Conservation (phyloP, 2,113 vertebrate species). For the Takifugu flavidus region DNA sequence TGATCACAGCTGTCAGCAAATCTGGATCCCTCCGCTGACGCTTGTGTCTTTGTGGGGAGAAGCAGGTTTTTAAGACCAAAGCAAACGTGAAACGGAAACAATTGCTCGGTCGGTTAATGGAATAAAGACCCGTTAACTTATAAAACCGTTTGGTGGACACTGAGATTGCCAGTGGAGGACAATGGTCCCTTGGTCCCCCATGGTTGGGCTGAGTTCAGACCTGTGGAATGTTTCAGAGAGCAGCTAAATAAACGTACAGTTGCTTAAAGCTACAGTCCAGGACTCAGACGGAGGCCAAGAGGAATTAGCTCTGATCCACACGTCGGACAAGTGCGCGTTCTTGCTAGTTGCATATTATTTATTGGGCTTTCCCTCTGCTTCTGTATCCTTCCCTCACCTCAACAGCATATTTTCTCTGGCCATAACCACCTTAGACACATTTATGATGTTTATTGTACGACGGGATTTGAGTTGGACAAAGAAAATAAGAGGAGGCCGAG, state of each 20-base stretch:
- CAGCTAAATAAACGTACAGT: slow-evolving; percentile 42
- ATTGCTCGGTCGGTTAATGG: slow-evolving; percentile 21
- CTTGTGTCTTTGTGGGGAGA: slow-evolving; percentile 81
- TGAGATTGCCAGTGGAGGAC: slow-evolving; percentile 9
- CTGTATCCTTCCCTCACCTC: slow-evolving; percentile 19
- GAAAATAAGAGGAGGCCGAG: slow-evolving; percentile 60
- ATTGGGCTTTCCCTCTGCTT: slow-evolving; percentile 1
- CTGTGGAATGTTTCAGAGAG: slow-evolving; percentile 53
- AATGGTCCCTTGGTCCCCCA: slow-evolving; percentile 37
- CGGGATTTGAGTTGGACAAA: slow-evolving; percentile 56
- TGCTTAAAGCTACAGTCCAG: slow-evolving; percentile 44
- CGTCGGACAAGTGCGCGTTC: slow-evolving; percentile 8
- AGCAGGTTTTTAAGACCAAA: slow-evolving; percentile 81
- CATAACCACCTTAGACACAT: slow-evolving; percentile 56
- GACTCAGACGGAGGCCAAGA: slow-evolving; percentile 26
- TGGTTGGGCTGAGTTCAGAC: slow-evolving; percentile 29
- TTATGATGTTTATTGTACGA: slow-evolving; percentile 69
- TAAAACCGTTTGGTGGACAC: neutral
- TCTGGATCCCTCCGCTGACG: slow-evolving; percentile 85
- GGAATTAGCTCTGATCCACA: slow-evolving; percentile 52
- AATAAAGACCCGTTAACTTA: slow-evolving; percentile 1
- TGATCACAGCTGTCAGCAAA: slow-evolving; percentile 87
- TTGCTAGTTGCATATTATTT: too few species aligned
- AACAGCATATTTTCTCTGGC: slow-evolving; percentile 56
- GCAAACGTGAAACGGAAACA: slow-evolving; percentile 84